phyloP scores from a whole-genome alignment of 2,113 vertebrate species.

The Halcyon senegalensis region DNA sequence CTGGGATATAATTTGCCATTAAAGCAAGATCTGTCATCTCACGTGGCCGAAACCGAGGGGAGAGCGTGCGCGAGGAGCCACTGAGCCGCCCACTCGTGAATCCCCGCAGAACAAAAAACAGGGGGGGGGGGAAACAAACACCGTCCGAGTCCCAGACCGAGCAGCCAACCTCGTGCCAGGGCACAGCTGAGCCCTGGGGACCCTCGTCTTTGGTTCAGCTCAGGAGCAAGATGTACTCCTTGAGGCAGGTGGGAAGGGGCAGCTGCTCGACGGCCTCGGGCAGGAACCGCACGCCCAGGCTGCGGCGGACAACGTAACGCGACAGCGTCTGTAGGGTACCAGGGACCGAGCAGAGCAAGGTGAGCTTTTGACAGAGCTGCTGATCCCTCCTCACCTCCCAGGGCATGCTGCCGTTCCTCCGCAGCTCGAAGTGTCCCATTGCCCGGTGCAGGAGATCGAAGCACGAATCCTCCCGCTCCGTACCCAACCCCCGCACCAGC shows the following conservation, averaged over 20 bases:
- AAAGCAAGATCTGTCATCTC: not conserved
- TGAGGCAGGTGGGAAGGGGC: constrained; percentile 88
- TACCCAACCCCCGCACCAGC: constrained; percentile 88
- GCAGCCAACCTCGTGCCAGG: too few species aligned
- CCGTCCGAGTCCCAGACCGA: accelerated
- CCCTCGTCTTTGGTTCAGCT: constrained; percentile 18
- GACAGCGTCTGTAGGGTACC: constrained; percentile 86
- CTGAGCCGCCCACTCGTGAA: not conserved
- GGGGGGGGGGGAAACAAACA: too few species aligned
- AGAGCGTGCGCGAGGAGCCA: not conserved
- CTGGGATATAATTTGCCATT: not conserved
- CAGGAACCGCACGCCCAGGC: constrained; percentile 88
- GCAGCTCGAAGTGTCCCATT: constrained; percentile 84
- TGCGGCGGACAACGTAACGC: constrained; percentile 85
- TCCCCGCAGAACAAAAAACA: not conserved
- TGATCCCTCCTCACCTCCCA: constrained; percentile 88
- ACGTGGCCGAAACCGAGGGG: accelerated
- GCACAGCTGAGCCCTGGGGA: too few species aligned
- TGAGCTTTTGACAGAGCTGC: constrained; percentile 88
- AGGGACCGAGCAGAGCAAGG: constrained; percentile 82
- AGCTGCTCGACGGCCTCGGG: constrained; percentile 90
- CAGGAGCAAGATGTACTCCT: constrained; percentile 90
- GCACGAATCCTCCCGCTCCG: constrained; percentile 91
- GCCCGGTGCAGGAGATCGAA: constrained; percentile 89
- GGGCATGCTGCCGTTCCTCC: constrained; percentile 86